phyloP scores from a whole-genome alignment of 2,888 invertebrate species.

The Heliconius erato region DNA sequence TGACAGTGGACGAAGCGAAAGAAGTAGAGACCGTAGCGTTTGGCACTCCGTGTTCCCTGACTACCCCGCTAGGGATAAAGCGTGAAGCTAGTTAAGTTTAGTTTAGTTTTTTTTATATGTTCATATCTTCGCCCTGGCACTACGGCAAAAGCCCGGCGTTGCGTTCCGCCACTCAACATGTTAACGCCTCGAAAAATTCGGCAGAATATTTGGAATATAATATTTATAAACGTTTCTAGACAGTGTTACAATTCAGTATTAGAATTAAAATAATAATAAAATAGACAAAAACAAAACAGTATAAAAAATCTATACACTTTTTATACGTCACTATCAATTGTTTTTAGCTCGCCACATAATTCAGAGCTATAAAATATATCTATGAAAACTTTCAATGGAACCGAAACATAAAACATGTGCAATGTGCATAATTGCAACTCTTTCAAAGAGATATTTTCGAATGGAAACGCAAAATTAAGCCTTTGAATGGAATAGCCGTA shows the following conservation, averaged over 20 bases:
- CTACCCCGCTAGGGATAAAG: too few species aligned
- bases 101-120: too few species aligned
- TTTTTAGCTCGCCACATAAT: conserved; percentile 6
- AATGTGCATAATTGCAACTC: conserved; percentile 38
- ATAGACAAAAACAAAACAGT: background rate
- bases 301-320: background rate
- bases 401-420: conserved; percentile 37
- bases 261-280: too few species aligned
- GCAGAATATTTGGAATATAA: background rate
- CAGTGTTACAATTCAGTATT: too few species aligned
- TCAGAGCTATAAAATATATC: conserved; percentile 18
- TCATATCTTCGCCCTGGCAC: too few species aligned
- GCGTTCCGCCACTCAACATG: background rate
- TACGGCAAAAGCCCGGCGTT: background rate
- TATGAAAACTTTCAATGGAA: conserved; percentile 35
- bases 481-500: conserved; percentile 36
- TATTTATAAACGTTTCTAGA: too few species aligned
- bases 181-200: background rate
- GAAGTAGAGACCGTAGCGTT: too few species aligned
- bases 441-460: conserved; percentile 44
- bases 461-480: conserved; percentile 41
- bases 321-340: background rate
- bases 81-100: too few species aligned
- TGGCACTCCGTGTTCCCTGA: too few species aligned
- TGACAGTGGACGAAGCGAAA: too few species aligned